Evolutionary conservation across 2,113 vertebrate species (phyloP).

Genomic region (Alectura lathami): DNA sequence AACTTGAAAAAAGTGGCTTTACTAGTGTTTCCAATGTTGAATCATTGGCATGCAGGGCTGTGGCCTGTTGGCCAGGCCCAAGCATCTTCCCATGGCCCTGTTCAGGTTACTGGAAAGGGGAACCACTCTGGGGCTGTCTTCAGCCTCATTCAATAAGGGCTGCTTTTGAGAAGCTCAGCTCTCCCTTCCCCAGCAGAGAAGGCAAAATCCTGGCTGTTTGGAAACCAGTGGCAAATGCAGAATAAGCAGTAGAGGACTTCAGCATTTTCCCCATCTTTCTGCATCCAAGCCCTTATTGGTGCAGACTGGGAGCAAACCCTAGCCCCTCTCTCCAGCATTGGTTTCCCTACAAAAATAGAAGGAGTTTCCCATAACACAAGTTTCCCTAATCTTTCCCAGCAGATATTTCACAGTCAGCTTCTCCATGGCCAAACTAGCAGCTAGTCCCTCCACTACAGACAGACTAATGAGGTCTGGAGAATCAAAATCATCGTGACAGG

Average conservation of each 20-base stretch:
- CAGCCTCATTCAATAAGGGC: background rate
- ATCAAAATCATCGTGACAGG: background rate
- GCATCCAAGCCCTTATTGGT: background rate
- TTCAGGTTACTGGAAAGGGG: background rate
- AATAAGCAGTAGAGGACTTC: background rate
- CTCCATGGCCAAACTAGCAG: background rate
- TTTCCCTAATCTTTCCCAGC: background rate
- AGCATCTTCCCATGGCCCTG: background rate
- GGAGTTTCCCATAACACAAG: conserved; percentile 18
- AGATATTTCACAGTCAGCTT: background rate
- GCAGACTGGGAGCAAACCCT: background rate
- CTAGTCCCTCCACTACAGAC: background rate
- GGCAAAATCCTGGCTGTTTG: background rate
- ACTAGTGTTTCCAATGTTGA: conserved; percentile 8
- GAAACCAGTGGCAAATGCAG: background rate
- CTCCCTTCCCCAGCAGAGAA: background rate
- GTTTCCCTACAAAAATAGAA: background rate
- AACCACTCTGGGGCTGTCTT: background rate
- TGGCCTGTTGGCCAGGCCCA: background rate
- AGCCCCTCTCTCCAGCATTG: background rate
- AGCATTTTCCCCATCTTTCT: background rate
- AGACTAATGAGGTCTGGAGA: background rate
- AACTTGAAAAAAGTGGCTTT: background rate
- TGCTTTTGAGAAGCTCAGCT: background rate
- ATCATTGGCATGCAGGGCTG: background rate